Percentiles rank a stretch among this genome's conserved stretches.
Conservation (phyloP, 1,140 invertebrate genomes). For the Drosophila obscura region DNA sequence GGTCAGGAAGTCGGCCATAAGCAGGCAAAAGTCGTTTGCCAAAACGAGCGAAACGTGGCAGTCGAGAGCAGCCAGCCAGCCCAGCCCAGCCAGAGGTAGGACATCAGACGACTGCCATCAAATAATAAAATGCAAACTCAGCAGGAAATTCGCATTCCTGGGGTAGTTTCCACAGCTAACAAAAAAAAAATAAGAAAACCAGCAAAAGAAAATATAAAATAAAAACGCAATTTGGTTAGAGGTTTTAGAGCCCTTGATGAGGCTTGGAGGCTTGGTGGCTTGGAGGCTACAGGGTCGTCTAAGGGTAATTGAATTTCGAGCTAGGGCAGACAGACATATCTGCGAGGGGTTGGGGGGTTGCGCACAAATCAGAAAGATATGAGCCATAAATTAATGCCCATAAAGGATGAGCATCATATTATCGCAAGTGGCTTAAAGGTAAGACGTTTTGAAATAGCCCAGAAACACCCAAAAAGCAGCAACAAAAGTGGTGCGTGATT, state of each 20-base stretch:
- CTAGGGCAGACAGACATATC: background rate
- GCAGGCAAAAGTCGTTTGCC: constrained; percentile 49
- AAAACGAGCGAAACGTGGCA: constrained; percentile 38
- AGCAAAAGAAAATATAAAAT: constrained; percentile 3
- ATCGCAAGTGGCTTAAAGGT: background rate
- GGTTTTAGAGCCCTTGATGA: constrained; percentile 25
- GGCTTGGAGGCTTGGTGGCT: background rate
- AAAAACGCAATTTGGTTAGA: constrained; percentile 22
- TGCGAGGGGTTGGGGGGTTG: background rate
- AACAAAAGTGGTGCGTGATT: too few relatives aligned
- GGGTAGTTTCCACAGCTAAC: constrained; percentile 42
- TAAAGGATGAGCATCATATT: background rate
- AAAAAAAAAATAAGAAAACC: constrained; percentile 6
- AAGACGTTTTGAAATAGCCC: too few relatives aligned
- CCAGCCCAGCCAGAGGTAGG: constrained; percentile 6
- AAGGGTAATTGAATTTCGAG: constrained; percentile 26
- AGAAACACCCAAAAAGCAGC: too few relatives aligned
- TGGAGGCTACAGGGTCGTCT: background rate
- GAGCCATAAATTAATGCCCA: background rate
- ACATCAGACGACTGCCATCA: constrained; percentile 27
- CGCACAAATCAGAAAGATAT: constrained; percentile 10
- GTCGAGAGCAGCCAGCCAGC: background rate
- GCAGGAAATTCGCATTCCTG: constrained; percentile 62
- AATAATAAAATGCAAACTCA: constrained; percentile 67
- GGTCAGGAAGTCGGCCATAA: constrained; percentile 64